Evolutionary conservation across 2,797 vertebrate species (phyloP).

Genomic region (Gymnoscopelus microlampas): DNA sequence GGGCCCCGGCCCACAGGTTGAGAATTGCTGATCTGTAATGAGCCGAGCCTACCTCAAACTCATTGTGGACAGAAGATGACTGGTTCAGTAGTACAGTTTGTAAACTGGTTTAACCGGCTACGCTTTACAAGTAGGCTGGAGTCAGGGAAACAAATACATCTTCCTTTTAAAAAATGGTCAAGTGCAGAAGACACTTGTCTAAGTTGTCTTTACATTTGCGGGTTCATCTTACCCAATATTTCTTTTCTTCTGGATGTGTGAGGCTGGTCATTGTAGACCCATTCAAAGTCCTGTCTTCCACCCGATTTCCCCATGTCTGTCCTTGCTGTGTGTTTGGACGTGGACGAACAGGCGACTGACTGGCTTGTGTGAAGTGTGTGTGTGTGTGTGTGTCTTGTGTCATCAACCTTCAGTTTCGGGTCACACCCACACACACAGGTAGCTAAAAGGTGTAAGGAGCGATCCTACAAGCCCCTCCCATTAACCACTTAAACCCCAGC

Average conservation of each 20-base stretch:
- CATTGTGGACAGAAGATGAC: constrained; percentile 14
- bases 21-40: no score
- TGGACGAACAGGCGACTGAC: neutral
- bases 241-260: constrained; percentile 85
- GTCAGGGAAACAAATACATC: neutral
- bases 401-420: constrained; percentile 44
- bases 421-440: constrained; percentile 62
- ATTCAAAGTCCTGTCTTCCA: constrained; percentile 85
- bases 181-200: neutral
- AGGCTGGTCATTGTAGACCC: constrained; percentile 86
- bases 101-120: constrained; percentile 78
- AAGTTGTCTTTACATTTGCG: neutral
- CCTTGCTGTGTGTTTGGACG: neutral
- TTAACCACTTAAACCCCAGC: no score
- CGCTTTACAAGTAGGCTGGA: constrained; percentile 26
- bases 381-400: constrained; percentile 31
- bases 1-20: no score
- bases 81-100: constrained; percentile 43
- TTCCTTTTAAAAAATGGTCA: neutral
- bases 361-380: constrained; percentile 6
- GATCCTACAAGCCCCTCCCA: constrained; percentile 43
- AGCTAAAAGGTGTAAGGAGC: constrained; percentile 41
- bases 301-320: constrained; percentile 78
- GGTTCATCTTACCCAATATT: constrained; percentile 79
- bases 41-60: constrained; percentile 12